phyloP scores from a whole-genome alignment of 2,797 vertebrate genomes.

The Gymnothorax reevesii region DNA sequence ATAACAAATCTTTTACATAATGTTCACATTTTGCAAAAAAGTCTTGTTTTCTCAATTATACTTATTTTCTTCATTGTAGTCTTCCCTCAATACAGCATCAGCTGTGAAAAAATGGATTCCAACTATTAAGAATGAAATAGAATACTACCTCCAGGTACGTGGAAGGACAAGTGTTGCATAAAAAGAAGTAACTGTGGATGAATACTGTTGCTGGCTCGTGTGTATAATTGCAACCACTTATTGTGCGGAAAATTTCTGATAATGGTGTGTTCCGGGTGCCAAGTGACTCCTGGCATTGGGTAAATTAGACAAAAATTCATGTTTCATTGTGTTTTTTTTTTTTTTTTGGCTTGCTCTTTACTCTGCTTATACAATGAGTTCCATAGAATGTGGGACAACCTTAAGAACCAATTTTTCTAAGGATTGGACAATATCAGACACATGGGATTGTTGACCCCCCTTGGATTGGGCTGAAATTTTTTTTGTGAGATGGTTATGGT shows the following conservation, averaged over 20 bases:
- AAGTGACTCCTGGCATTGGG: neutral
- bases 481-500: no score
- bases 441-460: no score
- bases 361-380: neutral
- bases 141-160: slow-evolving; percentile 77
- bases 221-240: slow-evolving; percentile 11
- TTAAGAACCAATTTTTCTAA: no score
- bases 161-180: neutral
- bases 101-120: slow-evolving; percentile 79
- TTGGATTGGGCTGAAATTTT: no score
- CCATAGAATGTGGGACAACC: neutral
- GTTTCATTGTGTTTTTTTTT: neutral
- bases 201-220: neutral
- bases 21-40: neutral
- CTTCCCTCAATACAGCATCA: slow-evolving; percentile 66
- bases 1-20: neutral
- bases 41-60: neutral
- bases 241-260: neutral
- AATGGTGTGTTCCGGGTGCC: neutral
- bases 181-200: neutral
- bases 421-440: no score
- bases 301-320: neutral
- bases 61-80: slow-evolving; percentile 52
- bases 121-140: slow-evolving; percentile 78
- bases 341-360: neutral